Evolutionary conservation across 64 coral and sea anemone genomes (phyloP), one percentile per base, ranked within the genome.

Genomic region (Hydrozoanthus tunicans): DNA sequence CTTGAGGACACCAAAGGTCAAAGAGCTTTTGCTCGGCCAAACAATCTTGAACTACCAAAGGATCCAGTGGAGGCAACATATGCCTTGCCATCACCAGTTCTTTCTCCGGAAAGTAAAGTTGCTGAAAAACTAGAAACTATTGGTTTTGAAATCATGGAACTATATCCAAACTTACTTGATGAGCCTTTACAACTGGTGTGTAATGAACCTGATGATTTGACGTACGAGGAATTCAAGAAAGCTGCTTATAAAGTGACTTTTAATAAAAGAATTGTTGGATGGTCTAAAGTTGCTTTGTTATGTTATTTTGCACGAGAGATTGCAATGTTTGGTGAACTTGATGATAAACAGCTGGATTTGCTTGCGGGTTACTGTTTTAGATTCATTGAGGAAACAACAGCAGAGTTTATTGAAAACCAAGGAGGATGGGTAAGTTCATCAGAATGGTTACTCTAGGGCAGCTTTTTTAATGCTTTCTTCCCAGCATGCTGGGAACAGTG

Each of bases 231-330:
- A 11, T 98, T 98, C 91, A 86, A 90, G 53, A 54, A 77, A 67
- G 94, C 93, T 14, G 96, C 96, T 7, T 79, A 92, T 64, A 91
- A 95, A 73, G 94, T 98, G 23, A 95, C 94, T 5, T 83, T 94
- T 85, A 93, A 96, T 73, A 86, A 89, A 26, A 64, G 85, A 25
- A 86, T 95, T 81, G 96, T 95, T 73, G 96, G 96, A 3, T 98
- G 96, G 96, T 95, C 96, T 24, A 95, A 93, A 79, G 91, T 98
- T 15, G 96, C 96, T 62, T 62, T 98, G 23, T 70, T 98, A 10
- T 98, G 96, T 57, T 93, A 95, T 60, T 98, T 98, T 98, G 96
- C 94, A 60, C 79, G 96, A 24, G 93, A 98, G 77, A 86, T 98
- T 58, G 93, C 96, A 5, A 57, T 98, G 55, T 90, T 93, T 53